Evolutionary conservation across 2,797 vertebrate genomes (phyloP).

Genomic region (Tokudaia tokunoshimensis): DNA sequence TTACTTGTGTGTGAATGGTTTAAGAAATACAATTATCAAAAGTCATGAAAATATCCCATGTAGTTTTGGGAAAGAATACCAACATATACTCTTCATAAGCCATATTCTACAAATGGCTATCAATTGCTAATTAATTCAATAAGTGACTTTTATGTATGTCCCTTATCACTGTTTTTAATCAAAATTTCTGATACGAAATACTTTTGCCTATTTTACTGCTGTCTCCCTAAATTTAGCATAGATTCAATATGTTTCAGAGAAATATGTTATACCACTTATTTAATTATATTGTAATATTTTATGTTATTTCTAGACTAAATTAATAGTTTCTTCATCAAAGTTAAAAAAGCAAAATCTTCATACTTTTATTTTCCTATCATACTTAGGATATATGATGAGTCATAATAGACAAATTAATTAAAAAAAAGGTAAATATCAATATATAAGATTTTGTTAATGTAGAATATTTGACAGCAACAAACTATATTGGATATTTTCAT

Average conservation of each 20-base stretch:
- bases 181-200: neutral
- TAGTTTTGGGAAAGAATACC: neutral
- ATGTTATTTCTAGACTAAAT: neutral
- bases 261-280: neutral
- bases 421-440: slow-evolving; percentile 6
- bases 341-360: neutral
- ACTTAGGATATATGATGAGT: neutral
- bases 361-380: neutral
- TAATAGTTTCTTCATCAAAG: neutral
- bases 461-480: neutral
- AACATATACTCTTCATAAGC: slow-evolving; percentile 5
- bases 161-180: slow-evolving; percentile 30
- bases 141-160: neutral
- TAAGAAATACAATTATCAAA: slow-evolving; percentile 8
- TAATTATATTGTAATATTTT: slow-evolving; percentile 8
- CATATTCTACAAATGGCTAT: slow-evolving; percentile 5
- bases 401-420: neutral
- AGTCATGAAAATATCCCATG: neutral
- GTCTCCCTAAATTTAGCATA: neutral
- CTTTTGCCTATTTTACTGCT: neutral
- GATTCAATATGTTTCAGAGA: neutral
- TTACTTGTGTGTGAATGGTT: neutral
- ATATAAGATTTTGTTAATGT: neutral
- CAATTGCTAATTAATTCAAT: neutral
- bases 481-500: slow-evolving; percentile 18